Evolutionary conservation across 2,888 invertebrate genomes (phyloP), one percentile per base, ranked within the genome.

Genomic region (Diplolepis rosae): DNA sequence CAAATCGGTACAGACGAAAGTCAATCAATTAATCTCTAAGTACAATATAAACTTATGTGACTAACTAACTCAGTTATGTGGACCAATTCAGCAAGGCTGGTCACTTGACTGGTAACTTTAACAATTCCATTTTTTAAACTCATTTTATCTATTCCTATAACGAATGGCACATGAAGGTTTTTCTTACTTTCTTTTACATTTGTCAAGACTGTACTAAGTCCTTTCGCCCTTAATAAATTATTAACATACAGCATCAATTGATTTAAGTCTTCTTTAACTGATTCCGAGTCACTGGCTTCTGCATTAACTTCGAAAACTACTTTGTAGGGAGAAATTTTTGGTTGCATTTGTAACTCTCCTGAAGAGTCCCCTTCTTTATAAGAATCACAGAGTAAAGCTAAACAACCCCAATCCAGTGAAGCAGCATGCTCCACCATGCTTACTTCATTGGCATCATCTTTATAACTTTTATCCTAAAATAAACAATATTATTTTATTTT

Each of bases 311-410:
- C 91, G 85, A 95, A 92, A 56, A 92, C 91, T 72, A 94, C 92
- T 90, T 95, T 95, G 83, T 93, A 95, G 0, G 96, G 96, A 13
- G 95, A 92, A 71, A 95, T 89, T 88, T 92, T 93, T 71, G 93
- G 91, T 83, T 95, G 94, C 50, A 95, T 89, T 73, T 91, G 89
- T 61, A 93, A 87, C 75, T 88, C 85, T 70, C 89, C 91, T 74
- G 91, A 83, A 2, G 80, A 77, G 39, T 83, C 82, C 3, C 72
- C 30, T 69, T 82, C 79, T 35, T 79, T 79, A 61, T 78, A 82
- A 13, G 84, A 83, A 73, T 88, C 88, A 65, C 85, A 88, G 24
- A 89, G 77, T 66, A 89, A 71, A n/a, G 84, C 81, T 56, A 88
- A 71, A 71, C 82, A 85, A 35, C 84, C 87, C 87, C 89, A 88